Percentiles rank a stretch among this genome's conserved stretches.
phyloP scores from a whole-genome alignment of 2,113 vertebrate species.

The Willisornis vidua region DNA sequence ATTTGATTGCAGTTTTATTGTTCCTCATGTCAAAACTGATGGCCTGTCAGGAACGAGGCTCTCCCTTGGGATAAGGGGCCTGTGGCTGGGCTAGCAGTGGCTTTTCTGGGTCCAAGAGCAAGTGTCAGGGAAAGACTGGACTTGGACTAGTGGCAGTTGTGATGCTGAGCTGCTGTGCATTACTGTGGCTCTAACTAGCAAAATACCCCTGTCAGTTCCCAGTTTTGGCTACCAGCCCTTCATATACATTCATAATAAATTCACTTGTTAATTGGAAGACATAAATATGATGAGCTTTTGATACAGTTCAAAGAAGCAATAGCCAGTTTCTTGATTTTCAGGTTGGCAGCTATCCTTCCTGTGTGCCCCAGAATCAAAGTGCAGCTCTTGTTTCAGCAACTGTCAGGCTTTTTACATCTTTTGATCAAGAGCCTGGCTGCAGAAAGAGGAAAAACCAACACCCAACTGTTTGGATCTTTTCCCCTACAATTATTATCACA shows the following conservation, averaged over 20 bases:
- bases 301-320: conserved; percentile 38
- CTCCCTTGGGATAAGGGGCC: background rate
- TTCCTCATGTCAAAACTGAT: conserved; percentile 24
- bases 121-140: background rate
- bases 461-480: conserved; percentile 42
- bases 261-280: conserved; percentile 23
- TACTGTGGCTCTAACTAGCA: background rate
- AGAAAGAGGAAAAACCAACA: conserved; percentile 2
- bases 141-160: background rate
- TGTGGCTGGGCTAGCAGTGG: background rate
- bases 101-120: background rate
- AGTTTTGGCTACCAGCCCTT: background rate
- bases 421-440: conserved; percentile 46
- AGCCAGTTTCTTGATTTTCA: conserved; percentile 9
- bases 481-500: conserved; percentile 51
- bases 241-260: background rate
- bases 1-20: conserved; percentile 54
- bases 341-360: conserved; percentile 20
- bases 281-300: conserved; percentile 41
- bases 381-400: background rate
- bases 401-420: conserved; percentile 29
- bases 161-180: accelerated
- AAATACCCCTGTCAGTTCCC: background rate
- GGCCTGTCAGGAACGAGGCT: background rate
- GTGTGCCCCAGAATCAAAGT: background rate